These are phyloP conservation scores for Caracal caracal DNA, from an alignment of 2,113 vertebrate genomes.

Conservation along the genomic window DNA sequence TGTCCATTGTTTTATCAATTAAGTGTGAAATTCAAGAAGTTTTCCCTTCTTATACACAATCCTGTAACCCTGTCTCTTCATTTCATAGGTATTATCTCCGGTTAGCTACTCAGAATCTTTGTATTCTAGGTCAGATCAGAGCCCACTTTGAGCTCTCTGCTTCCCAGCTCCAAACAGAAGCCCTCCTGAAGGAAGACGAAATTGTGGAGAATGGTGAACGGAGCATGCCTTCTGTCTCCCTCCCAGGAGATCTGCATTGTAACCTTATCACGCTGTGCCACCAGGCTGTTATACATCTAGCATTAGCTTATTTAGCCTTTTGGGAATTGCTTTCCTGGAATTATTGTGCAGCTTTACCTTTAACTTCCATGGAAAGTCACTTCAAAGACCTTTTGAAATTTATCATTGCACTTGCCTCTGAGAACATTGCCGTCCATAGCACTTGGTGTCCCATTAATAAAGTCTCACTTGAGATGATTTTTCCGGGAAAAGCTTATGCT, in stretches of 20 bases:
- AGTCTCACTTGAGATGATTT: not conserved
- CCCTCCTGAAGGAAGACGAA: not conserved
- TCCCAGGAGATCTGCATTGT: not conserved
- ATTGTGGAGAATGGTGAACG: not conserved
- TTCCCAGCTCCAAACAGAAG: not conserved
- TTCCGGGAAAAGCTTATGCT: conserved; percentile 16
- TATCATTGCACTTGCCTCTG: not conserved
- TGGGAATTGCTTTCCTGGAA: not conserved
- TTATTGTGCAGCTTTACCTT: not conserved
- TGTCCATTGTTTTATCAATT: not conserved
- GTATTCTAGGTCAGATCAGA: not conserved
- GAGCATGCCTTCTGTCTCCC: accelerated
- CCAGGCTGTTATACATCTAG: not conserved
- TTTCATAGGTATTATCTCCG: not conserved
- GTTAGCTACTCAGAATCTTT: not conserved
- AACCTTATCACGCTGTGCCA: no score
- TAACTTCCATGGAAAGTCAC: not conserved
- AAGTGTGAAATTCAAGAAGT: not conserved
- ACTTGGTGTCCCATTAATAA: not conserved
- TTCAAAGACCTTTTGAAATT: not conserved
- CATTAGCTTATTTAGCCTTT: not conserved
- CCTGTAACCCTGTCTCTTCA: not conserved
- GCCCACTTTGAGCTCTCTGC: not conserved
- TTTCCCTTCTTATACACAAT: not conserved
- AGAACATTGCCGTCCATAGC: not conserved